Conservation (phyloP, 2,797 vertebrate species). For the Syngnathus acus region DNA sequence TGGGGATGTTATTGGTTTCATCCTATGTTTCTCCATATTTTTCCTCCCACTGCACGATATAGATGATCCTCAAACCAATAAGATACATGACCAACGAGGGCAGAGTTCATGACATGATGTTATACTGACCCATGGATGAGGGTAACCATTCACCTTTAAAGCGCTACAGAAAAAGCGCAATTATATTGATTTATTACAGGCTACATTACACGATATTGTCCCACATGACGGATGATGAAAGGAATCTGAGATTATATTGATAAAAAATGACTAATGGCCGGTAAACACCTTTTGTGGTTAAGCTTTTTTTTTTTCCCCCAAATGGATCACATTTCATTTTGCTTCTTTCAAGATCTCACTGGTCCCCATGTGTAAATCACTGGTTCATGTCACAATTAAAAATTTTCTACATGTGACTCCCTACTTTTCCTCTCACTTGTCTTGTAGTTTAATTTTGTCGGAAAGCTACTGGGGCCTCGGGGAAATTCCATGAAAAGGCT, state of each 20-base stretch:
- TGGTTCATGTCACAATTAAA: neutral
- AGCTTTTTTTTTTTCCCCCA: slow-evolving; percentile 36
- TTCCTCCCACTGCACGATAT: slow-evolving; percentile 31
- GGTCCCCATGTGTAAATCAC: neutral
- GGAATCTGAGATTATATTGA: slow-evolving; percentile 47
- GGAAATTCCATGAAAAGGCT: slow-evolving; percentile 98
- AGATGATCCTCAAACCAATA: slow-evolving; percentile 52
- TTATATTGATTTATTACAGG: slow-evolving; percentile 53
- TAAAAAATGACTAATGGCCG: slow-evolving; percentile 40
- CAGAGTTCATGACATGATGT: slow-evolving; percentile 34
- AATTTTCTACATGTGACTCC: neutral
- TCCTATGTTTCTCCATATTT: slow-evolving; percentile 31
- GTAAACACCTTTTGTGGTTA: slow-evolving; percentile 25
- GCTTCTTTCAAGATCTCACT: slow-evolving; percentile 13
- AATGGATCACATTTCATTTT: slow-evolving; percentile 27
- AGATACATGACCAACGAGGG: slow-evolving; percentile 42
- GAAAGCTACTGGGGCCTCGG: slow-evolving; percentile 95
- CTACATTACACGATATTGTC: slow-evolving; percentile 35
- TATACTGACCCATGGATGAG: slow-evolving; percentile 17
- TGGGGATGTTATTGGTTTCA: slow-evolving; percentile 61
- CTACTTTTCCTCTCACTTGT: slow-evolving; percentile 26
- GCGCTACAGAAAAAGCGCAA: slow-evolving; percentile 30
- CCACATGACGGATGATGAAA: slow-evolving; percentile 41
- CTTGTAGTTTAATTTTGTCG: slow-evolving; percentile 98
- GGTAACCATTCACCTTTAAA: slow-evolving; percentile 38